phyloP scores from a whole-genome alignment of 2,113 vertebrate species.

The Galemys pyrenaicus region DNA sequence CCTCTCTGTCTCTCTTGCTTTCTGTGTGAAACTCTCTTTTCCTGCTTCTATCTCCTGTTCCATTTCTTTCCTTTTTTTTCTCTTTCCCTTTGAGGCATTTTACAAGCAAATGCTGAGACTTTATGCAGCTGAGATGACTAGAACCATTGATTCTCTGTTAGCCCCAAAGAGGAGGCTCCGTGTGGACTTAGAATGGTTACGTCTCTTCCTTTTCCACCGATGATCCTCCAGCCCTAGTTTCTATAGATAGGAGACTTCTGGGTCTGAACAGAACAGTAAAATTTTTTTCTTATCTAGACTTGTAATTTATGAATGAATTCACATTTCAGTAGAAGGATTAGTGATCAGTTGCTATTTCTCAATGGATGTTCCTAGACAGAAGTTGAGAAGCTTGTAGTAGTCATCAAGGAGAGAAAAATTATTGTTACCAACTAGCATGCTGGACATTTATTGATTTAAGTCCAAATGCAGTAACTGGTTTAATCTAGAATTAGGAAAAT shows the following conservation, averaged over 20 bases:
- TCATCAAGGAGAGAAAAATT: not conserved
- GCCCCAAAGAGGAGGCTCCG: not conserved
- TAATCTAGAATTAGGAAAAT: not conserved
- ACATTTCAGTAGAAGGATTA: not conserved
- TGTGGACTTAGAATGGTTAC: not conserved
- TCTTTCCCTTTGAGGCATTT: not conserved
- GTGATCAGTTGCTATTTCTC: not conserved
- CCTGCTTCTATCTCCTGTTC: too few species aligned
- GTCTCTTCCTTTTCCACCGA: not conserved
- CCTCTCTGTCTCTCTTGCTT: too few species aligned
- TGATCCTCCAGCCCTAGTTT: not conserved
- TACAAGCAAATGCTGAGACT: not conserved
- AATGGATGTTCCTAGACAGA: not conserved
- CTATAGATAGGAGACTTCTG: not conserved
- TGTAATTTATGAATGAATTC: conserved; percentile 19
- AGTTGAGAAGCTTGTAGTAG: not conserved
- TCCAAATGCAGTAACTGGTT: not conserved
- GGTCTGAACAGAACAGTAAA: not conserved
- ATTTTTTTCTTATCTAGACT: not conserved
- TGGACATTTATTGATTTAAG: not conserved
- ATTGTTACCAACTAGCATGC: not conserved
- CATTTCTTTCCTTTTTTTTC: too few species aligned
- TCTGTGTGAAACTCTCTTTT: too few species aligned
- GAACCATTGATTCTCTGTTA: not conserved
- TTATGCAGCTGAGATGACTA: not conserved